phyloP scores from a whole-genome alignment of 2,797 vertebrate genomes.

The Synaphobranchus kaupii region DNA sequence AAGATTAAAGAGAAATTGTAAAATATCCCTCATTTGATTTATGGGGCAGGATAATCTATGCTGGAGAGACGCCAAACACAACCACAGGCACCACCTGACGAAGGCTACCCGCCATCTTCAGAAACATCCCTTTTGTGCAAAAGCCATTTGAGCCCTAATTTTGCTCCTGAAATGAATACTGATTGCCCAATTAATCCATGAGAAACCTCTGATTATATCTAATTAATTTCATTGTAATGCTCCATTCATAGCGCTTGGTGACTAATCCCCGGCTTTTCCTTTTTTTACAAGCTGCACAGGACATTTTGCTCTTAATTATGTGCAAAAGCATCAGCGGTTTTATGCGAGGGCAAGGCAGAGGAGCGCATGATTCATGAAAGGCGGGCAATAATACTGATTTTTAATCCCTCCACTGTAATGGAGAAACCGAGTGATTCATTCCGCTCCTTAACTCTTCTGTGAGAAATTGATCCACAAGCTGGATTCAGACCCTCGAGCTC shows the following conservation, averaged over 20 bases:
- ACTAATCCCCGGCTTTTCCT: constrained; percentile 28
- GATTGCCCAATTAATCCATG: constrained; percentile 25
- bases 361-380: constrained; percentile 24
- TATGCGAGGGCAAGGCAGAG: constrained; percentile 11
- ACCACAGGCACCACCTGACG: background rate
- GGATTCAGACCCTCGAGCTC: background rate
- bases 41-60: background rate
- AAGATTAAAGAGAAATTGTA: background rate
- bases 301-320: constrained; percentile 38
- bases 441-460: background rate
- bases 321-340: constrained; percentile 26
- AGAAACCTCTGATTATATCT: constrained; percentile 29
- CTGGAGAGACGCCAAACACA: background rate
- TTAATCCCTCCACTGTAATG: constrained; percentile 27
- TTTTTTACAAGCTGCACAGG: constrained; percentile 31
- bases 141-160: constrained; percentile 18
- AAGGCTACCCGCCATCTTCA: background rate
- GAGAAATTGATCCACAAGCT: background rate
- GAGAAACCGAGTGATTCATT: background rate
- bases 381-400: constrained; percentile 21
- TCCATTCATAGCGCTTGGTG: constrained; percentile 19
- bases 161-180: constrained; percentile 26
- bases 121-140: constrained; percentile 14
- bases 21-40: background rate
- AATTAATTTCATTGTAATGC: constrained; percentile 28